These are phyloP conservation scores for Sebastes minor DNA, from an alignment of 2,797 vertebrate genomes.

Conservation along the genomic window DNA sequence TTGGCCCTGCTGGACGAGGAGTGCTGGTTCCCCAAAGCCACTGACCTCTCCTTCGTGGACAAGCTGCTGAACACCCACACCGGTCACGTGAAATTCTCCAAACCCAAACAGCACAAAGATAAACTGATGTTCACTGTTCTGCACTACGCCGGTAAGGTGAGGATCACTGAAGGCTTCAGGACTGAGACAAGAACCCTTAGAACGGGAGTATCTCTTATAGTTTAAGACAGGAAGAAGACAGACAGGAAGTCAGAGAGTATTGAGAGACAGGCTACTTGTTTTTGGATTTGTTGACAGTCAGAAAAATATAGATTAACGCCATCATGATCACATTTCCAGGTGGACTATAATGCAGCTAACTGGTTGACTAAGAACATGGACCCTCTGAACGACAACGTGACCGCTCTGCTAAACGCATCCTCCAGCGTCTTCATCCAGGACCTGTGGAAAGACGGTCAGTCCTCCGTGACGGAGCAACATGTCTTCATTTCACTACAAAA, in stretches of 20 bases:
- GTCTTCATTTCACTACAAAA: not conserved
- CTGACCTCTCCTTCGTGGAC: conserved; percentile 93
- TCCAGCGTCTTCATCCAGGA: conserved; percentile 92
- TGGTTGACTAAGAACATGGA: conserved; percentile 99
- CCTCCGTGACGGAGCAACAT: not conserved
- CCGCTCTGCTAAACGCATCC: conserved; percentile 91
- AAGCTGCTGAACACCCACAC: conserved; percentile 89
- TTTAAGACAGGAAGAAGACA: not conserved
- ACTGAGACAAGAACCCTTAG: too few relatives aligned
- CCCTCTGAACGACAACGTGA: conserved; percentile 95
- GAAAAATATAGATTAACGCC: not conserved
- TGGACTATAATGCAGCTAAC: conserved; percentile 90
- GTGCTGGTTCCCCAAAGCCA: conserved; percentile 98
- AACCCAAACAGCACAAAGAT: conserved; percentile 94
- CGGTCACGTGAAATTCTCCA: conserved; percentile 92
- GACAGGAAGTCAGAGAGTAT: not conserved
- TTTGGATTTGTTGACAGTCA: not conserved
- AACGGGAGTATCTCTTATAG: not conserved
- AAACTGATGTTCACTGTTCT: conserved; percentile 92
- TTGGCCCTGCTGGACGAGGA: conserved; percentile 96
- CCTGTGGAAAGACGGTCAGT: conserved; percentile 94
- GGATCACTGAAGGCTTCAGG: not conserved
- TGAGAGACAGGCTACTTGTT: not conserved
- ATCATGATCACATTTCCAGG: conserved; percentile 72
- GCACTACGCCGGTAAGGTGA: conserved; percentile 96